Percentiles rank a stretch among this genome's conserved stretches.
phyloP scores from a whole-genome alignment of 2,888 invertebrate species.

The Apodemia mormo region DNA sequence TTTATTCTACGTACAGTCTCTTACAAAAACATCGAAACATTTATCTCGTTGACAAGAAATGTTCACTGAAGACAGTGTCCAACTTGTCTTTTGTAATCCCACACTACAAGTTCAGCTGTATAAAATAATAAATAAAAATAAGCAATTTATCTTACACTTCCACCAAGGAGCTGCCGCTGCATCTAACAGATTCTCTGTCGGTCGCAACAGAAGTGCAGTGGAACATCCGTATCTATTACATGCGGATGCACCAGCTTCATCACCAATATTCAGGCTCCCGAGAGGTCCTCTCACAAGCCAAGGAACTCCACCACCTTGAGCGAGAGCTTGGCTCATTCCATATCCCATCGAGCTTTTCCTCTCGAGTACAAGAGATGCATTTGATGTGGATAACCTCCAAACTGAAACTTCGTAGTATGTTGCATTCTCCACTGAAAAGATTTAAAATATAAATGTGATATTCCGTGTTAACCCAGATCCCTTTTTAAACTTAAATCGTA shows the following conservation, averaged over 20 bases:
- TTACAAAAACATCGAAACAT: too few species aligned
- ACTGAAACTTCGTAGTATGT: slow-evolving; percentile 74
- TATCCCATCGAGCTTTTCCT: slow-evolving; percentile 65
- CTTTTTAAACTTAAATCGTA: too few species aligned
- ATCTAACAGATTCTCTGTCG: slow-evolving; percentile 60
- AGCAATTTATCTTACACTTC: slow-evolving; percentile 54
- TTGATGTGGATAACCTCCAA: slow-evolving; percentile 70
- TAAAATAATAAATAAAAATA: too few species aligned
- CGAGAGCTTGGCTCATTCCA: slow-evolving; percentile 59
- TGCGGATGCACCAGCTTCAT: slow-evolving; percentile 70
- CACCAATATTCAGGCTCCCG: slow-evolving; percentile 56
- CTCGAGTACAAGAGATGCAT: slow-evolving; percentile 63
- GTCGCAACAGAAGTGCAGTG: slow-evolving; percentile 58
- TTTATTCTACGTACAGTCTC: too few species aligned
- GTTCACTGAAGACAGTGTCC: too few species aligned
- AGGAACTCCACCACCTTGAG: slow-evolving; percentile 49
- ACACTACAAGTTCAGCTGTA: too few species aligned
- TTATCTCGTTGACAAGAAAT: too few species aligned
- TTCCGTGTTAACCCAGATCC: too few species aligned
- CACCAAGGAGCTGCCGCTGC: slow-evolving; percentile 70
- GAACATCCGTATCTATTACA: slow-evolving; percentile 75
- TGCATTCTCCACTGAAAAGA: slow-evolving; percentile 66
- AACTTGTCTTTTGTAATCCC: too few species aligned
- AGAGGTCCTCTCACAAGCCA: slow-evolving; percentile 60
- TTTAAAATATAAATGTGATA: background rate